Conservation (phyloP, 2,113 vertebrate genomes). For the Chaetodon trifascialis region DNA sequence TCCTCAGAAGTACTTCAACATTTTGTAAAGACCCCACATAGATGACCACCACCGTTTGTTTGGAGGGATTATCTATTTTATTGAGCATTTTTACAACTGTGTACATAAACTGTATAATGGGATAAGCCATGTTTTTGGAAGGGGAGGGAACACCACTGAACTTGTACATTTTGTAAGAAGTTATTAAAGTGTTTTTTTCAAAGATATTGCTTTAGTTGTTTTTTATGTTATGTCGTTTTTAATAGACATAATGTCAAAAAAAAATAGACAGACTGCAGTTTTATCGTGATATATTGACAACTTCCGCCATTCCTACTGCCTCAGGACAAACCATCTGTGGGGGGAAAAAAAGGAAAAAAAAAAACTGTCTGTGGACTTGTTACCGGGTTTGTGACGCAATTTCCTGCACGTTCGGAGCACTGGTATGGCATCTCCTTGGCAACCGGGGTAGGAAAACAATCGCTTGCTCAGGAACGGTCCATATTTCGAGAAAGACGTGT, state of each 20-base stretch:
- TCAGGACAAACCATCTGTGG: too few species aligned
- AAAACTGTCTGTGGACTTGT: too few species aligned
- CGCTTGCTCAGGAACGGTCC: conserved; percentile 36
- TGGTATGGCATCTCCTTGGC: conserved; percentile 31
- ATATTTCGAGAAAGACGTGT: not conserved
- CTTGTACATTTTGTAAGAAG: conserved; percentile 83
- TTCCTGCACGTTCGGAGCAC: too few species aligned
- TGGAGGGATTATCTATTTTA: conserved; percentile 61
- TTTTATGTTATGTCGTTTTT: not conserved
- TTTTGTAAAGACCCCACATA: conserved; percentile 56
- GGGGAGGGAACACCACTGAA: conserved; percentile 36
- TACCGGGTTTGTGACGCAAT: too few species aligned
- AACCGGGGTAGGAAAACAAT: conserved; percentile 43
- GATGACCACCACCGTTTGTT: conserved; percentile 48
- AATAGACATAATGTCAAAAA: too few species aligned
- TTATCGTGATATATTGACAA: too few species aligned
- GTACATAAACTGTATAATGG: conserved; percentile 64
- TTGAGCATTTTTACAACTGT: conserved; percentile 68
- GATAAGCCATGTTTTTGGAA: conserved; percentile 50
- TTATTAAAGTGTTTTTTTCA: conserved; percentile 78
- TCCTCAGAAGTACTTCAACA: conserved; percentile 3
- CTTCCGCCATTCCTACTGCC: too few species aligned
- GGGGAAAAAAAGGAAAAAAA: too few species aligned
- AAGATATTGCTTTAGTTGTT: not conserved
- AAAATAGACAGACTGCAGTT: not conserved